Conservation (phyloP, 1,140 invertebrate species). For the Mizuhopecten yessoensis region DNA sequence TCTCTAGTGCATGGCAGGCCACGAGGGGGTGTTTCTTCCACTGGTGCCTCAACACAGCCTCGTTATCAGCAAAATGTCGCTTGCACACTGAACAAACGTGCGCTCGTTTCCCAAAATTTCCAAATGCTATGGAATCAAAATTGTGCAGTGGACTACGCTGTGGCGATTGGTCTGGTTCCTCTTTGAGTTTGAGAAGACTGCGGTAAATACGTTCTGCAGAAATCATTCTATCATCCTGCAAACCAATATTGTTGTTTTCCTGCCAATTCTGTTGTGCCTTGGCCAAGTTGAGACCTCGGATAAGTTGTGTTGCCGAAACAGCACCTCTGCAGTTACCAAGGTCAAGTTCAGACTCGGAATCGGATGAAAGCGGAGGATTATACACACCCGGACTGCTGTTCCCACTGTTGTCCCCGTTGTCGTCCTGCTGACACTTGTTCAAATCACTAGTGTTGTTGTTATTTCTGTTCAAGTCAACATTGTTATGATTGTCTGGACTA, state of each 20-base stretch:
- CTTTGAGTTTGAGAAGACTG: constrained; percentile 36
- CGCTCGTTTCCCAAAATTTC: constrained; percentile 66
- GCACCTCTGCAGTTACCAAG: not conserved
- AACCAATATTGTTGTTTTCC: constrained; percentile 29
- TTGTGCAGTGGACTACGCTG: constrained; percentile 50
- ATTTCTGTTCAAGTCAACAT: not conserved
- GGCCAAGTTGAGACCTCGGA: constrained; percentile 52
- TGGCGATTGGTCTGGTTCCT: not conserved
- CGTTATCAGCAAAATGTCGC: constrained; percentile 67
- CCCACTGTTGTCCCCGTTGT: not conserved
- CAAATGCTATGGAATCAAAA: constrained; percentile 72
- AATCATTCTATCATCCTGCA: not conserved
- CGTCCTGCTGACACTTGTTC: not conserved
- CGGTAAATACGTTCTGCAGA: constrained; percentile 2
- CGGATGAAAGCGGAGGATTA: not conserved
- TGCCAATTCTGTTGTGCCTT: constrained; percentile 42
- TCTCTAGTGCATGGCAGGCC: constrained; percentile 69
- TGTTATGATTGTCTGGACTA: not conserved
- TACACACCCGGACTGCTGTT: not conserved
- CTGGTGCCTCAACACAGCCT: constrained; percentile 70
- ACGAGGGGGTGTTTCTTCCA: constrained; percentile 75
- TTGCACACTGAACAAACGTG: constrained; percentile 74
- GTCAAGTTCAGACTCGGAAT: not conserved
- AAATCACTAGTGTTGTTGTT: constrained; percentile 35
- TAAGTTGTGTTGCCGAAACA: not conserved